A percentile compares a stretch with the other conserved stretches of the same genome.
Conservation (phyloP, 2,888 invertebrate species). For the Ypsolopha sequella region DNA sequence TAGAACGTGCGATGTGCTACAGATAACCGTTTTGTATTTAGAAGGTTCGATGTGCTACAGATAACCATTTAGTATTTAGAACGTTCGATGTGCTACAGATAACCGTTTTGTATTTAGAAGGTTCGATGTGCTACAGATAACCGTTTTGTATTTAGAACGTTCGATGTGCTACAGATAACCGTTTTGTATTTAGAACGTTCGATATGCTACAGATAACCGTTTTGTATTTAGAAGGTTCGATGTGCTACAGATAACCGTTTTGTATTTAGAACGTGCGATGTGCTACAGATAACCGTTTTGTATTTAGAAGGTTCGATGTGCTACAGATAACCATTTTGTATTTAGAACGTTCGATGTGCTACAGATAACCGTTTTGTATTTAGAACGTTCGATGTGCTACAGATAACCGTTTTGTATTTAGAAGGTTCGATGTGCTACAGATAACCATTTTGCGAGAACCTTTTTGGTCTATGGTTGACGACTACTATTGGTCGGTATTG, state of each 20-base stretch:
- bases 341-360: conserved; percentile 24
- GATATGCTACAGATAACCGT: conserved; percentile 31
- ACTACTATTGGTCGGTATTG: not conserved
- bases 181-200: conserved; percentile 25
- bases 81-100: conserved; percentile 30
- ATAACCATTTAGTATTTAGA: conserved; percentile 29
- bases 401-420: conserved; percentile 32
- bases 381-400: conserved; percentile 22
- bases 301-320: conserved; percentile 25
- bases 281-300: conserved; percentile 31
- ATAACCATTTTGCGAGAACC: conserved; percentile 32
- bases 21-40: conserved; percentile 33
- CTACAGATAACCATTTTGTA: conserved; percentile 32
- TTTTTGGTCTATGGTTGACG: conserved; percentile 6
- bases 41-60: conserved; percentile 26
- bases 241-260: conserved; percentile 31
- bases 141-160: conserved; percentile 24
- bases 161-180: conserved; percentile 31
- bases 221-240: conserved; percentile 27
- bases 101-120: conserved; percentile 25
- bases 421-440: conserved; percentile 26
- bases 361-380: conserved; percentile 33
- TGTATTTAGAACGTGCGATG: conserved; percentile 27
- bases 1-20: conserved; percentile 22
- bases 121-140: conserved; percentile 33